Conservation (phyloP, 1,140 invertebrate species). For the Seison nebaliae region DNA sequence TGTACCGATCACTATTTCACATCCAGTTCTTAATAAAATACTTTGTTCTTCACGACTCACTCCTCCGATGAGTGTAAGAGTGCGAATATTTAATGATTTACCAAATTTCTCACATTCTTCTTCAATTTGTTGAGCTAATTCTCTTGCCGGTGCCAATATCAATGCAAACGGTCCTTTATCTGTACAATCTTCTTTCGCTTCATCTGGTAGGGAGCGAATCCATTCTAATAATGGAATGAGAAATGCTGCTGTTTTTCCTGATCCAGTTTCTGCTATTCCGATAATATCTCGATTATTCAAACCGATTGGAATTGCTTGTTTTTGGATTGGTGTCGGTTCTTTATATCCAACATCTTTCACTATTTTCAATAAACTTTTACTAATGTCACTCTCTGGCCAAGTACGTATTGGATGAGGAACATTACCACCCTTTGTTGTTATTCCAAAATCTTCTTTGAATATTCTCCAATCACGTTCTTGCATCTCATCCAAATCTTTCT, state of each 20-base stretch:
- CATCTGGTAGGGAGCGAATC: slow-evolving; percentile 90
- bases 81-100: slow-evolving; percentile 64
- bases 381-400: slow-evolving; percentile 79
- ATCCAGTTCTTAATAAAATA: slow-evolving; percentile 72
- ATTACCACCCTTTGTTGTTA: slow-evolving; percentile 81
- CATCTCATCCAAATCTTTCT: slow-evolving; percentile 79
- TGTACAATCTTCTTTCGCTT: slow-evolving; percentile 53
- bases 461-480: slow-evolving; percentile 97
- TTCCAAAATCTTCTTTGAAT: slow-evolving; percentile 96
- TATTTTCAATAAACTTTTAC: slow-evolving; percentile 66
- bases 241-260: slow-evolving; percentile 91
- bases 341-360: slow-evolving; percentile 82
- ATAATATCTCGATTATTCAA: slow-evolving; percentile 93
- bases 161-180: slow-evolving; percentile 87
- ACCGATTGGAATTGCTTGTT: slow-evolving; percentile 95
- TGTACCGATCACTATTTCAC: slow-evolving; percentile 99
- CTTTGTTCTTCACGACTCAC: slow-evolving; percentile 90
- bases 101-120: slow-evolving; percentile 96
- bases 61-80: slow-evolving; percentile 89
- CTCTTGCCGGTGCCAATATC: slow-evolving; percentile 86
- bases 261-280: slow-evolving; percentile 91
- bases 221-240: slow-evolving; percentile 82
- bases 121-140: slow-evolving; percentile 96
- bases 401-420: slow-evolving; percentile 79
- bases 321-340: slow-evolving; percentile 91